A percentile compares a stretch with the other conserved stretches of the same genome.
Conservation (phyloP, 2,113 vertebrate genomes). For the Engystomops pustulosus region DNA sequence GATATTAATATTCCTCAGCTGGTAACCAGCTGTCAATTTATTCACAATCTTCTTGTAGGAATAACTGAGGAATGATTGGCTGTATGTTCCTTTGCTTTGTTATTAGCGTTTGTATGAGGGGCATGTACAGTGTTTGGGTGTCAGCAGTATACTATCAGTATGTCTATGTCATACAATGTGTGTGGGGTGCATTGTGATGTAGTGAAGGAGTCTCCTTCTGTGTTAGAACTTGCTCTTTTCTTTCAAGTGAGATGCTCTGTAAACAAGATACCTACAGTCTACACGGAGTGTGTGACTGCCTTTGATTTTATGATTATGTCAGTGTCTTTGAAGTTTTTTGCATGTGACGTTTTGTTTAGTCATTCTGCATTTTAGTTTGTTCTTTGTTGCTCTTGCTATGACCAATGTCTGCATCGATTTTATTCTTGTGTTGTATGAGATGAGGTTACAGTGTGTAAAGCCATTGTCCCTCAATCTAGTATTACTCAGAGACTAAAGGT, state of each 20-base stretch:
- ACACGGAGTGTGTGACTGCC: background rate
- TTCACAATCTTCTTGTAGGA: background rate
- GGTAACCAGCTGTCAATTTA: background rate
- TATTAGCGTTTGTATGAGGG: too few relatives aligned
- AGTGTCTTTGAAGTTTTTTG: constrained; percentile 7
- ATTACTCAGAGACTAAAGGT: background rate
- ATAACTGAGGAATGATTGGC: background rate
- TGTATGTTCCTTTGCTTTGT: too few relatives aligned
- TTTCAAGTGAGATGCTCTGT: constrained; percentile 29
- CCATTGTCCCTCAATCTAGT: background rate
- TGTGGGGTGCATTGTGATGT: background rate
- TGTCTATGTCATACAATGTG: background rate
- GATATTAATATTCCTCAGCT: too few relatives aligned
- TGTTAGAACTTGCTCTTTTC: constrained; percentile 22
- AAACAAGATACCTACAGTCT: background rate
- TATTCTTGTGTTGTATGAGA: background rate
- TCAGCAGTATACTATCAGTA: too few relatives aligned
- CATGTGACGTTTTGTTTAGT: background rate
- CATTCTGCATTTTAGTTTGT: background rate
- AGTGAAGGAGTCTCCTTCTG: background rate
- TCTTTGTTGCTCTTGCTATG: background rate
- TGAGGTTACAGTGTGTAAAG: background rate
- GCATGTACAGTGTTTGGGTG: background rate
- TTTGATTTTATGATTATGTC: constrained; percentile 10
- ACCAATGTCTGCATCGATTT: background rate